Conservation (phyloP, 2,888 invertebrate genomes). For the Idaea straminata region DNA sequence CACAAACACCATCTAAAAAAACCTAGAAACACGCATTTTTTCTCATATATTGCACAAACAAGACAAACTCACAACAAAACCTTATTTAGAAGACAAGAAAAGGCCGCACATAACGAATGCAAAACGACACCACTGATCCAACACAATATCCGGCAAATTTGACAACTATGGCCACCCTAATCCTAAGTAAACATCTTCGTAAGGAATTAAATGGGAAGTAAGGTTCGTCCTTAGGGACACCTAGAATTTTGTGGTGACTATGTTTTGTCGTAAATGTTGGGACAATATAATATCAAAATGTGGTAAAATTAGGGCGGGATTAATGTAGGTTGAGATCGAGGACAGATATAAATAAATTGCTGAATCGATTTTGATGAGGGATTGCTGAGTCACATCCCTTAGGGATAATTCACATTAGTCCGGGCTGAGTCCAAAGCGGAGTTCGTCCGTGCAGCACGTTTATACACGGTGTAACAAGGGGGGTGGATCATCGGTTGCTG, state of each 20-base stretch:
- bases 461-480: too few relatives aligned
- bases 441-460: too few relatives aligned
- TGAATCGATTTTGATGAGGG: background rate
- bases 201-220: background rate
- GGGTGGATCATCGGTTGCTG: too few relatives aligned
- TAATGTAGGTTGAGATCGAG: background rate
- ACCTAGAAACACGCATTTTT: background rate
- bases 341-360: background rate
- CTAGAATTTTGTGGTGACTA: background rate
- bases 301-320: background rate
- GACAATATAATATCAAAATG: background rate
- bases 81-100: background rate
- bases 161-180: conserved; percentile 1
- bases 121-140: background rate
- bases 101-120: background rate
- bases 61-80: background rate
- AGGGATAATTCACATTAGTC: background rate
- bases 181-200: conserved; percentile 2
- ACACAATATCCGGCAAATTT: background rate
- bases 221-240: background rate
- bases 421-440: too few relatives aligned
- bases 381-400: background rate
- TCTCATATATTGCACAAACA: background rate
- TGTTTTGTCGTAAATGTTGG: background rate
- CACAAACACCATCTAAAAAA: too few relatives aligned